These are phyloP conservation scores for Calliopum simillimum DNA, from an alignment of 2,888 invertebrate genomes.

Conservation along the genomic window DNA sequence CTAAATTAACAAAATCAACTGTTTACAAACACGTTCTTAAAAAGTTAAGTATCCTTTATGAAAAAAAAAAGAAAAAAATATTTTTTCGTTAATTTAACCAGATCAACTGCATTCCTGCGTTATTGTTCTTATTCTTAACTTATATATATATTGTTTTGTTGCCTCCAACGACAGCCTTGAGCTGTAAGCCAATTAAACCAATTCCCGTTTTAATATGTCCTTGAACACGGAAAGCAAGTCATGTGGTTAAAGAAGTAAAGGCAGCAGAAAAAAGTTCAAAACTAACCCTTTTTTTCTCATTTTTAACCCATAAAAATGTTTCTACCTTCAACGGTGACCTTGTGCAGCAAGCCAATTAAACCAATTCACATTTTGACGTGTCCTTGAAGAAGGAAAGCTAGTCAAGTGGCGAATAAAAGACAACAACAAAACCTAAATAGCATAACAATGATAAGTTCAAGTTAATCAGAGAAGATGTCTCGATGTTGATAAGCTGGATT, in stretches of 20 bases:
- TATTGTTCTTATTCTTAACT: neutral
- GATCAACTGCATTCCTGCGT: conserved; percentile 16
- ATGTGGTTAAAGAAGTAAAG: neutral
- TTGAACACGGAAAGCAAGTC: conserved; percentile 2
- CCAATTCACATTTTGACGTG: conserved; percentile 53
- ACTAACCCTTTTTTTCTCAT: conserved; percentile 49
- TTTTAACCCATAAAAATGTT: conserved; percentile 38
- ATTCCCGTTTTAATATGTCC: conserved; percentile 5
- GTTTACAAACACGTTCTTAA: no score
- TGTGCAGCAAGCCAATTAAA: conserved; percentile 52
- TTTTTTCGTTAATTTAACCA: no score
- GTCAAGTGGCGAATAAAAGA: neutral
- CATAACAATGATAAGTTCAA: no score
- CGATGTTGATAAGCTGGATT: no score
- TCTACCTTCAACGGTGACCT: conserved; percentile 44
- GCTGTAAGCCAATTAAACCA: no score
- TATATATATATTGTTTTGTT: conserved; percentile 26
- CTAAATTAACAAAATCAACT: no score
- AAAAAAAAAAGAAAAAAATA: no score
- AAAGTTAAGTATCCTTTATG: conserved; percentile 1
- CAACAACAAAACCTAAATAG: no score
- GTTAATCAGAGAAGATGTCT: no score
- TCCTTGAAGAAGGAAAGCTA: conserved; percentile 49
- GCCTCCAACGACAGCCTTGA: no score
- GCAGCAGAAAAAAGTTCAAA: neutral